Conservation (phyloP, 2,113 vertebrate genomes). For the Pteruthius melanotis region DNA sequence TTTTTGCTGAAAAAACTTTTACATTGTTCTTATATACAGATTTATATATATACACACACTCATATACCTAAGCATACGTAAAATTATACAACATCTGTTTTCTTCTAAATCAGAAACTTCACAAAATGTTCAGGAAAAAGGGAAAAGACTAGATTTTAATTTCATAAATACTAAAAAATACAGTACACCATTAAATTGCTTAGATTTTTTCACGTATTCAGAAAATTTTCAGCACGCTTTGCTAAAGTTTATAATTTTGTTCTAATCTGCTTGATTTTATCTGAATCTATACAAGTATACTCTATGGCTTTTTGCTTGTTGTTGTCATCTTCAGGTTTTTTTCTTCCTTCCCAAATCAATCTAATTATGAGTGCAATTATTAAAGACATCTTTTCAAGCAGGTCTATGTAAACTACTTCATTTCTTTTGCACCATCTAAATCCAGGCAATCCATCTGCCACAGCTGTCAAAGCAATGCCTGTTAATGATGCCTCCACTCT, state of each 20-base stretch:
- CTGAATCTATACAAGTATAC: background rate
- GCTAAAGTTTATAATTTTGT: background rate
- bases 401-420: slow-evolving; percentile 65
- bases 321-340: background rate
- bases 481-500: slow-evolving; percentile 46
- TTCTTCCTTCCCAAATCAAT: slow-evolving; percentile 20
- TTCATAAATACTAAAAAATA: background rate
- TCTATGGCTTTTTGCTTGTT: background rate
- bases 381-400: slow-evolving; percentile 69
- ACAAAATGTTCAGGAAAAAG: background rate
- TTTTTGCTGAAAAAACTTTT: background rate
- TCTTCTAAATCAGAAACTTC: background rate
- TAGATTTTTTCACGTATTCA: background rate
- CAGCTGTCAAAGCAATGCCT: slow-evolving; percentile 60
- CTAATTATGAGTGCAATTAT: slow-evolving; percentile 70
- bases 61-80: background rate
- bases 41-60: too few relatives aligned
- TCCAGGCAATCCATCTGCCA: slow-evolving; percentile 66
- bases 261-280: background rate
- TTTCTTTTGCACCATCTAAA: slow-evolving; percentile 69
- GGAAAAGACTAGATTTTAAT: background rate
- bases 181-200: background rate
- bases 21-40: background rate
- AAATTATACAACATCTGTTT: background rate
- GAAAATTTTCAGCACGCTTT: background rate